phyloP scores from a whole-genome alignment of 2,797 vertebrate species.

The Sebastes matsubarae region DNA sequence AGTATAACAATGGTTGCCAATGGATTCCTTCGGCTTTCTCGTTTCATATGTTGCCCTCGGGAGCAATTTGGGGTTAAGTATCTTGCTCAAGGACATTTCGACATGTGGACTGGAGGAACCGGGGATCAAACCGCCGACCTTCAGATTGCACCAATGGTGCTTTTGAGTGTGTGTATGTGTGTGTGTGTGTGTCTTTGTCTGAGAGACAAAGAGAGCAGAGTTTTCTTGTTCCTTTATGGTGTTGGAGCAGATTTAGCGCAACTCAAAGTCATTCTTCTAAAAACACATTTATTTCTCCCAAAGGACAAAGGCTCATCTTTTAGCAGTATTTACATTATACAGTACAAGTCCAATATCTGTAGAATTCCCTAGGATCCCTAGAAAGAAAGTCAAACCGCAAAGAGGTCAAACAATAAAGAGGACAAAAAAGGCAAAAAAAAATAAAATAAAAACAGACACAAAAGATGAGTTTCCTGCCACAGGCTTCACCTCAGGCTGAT shows the following conservation, averaged over 20 bases:
- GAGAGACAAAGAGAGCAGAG: not conserved
- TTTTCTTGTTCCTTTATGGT: not conserved
- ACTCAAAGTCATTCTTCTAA: conserved; percentile 30
- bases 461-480: conserved; percentile 45
- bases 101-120: no score
- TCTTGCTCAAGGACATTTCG: no score
- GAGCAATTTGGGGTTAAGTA: no score
- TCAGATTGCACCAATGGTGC: not conserved
- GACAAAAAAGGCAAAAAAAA: not conserved
- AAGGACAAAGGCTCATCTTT: conserved; percentile 70
- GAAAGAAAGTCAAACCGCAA: conserved; percentile 31
- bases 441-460: conserved; percentile 47
- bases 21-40: no score
- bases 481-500: conserved; percentile 7
- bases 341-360: conserved; percentile 66
- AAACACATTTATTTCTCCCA: conserved; percentile 73
- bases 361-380: conserved; percentile 56
- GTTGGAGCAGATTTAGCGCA: not conserved
- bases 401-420: conserved; percentile 24
- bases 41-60: no score
- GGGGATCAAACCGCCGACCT: no score
- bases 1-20: no score
- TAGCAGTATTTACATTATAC: conserved; percentile 86
- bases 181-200: not conserved
- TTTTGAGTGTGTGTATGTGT: not conserved